Base-by-base conservation (phyloP, 1,140 invertebrate species). In the Archivesica marissinica region DNA sequence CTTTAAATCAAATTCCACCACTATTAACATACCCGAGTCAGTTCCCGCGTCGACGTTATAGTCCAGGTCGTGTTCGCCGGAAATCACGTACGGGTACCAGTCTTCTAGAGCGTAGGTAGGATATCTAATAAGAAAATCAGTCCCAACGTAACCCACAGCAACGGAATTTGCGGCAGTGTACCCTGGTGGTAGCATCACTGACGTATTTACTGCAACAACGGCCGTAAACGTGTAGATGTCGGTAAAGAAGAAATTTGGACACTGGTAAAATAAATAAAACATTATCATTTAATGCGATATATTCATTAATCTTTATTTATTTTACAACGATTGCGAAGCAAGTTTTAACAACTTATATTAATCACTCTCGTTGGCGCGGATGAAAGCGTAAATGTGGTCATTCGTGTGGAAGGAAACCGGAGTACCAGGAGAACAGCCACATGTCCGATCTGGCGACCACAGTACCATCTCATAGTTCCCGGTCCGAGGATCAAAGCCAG, bases 231-330 rank as follows among this genome's bases (percentile, higher is more conserved):
- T 44, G 33, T 33, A 50, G 2, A 79, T 33, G 25, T 79, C 77
- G n/a, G 77, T 66, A 47, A 79, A 79, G 30, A 44, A 79, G 39
- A 79, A 66, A 50, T 50, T 41, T 0, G 66, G 23, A 35, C 77
- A 79, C 77, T 79, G 77, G 41, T 41, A 54, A 75, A 30, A 28
- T 2, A 20, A 61, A 61, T n/a, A 56, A 6, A 25, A 56, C 7
- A 56, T 15, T 56, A 56, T n/a, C 17, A 44, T 44, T 44, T 44
- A 7, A n/a, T n/a, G n/a, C n/a, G n/a, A n/a, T n/a, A n/a, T n/a
- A n/a, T n/a, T n/a, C n/a, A n/a, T n/a, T n/a, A n/a, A n/a, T n/a
- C n/a, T n/a, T n/a, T n/a, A n/a, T n/a, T n/a, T n/a, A n/a, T n/a
- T n/a, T n/a, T n/a, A n/a, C n/a, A n/a, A n/a, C n/a, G n/a, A n/a